phyloP scores from a whole-genome alignment of 1,140 invertebrate species.

The Amyelois transitella region DNA sequence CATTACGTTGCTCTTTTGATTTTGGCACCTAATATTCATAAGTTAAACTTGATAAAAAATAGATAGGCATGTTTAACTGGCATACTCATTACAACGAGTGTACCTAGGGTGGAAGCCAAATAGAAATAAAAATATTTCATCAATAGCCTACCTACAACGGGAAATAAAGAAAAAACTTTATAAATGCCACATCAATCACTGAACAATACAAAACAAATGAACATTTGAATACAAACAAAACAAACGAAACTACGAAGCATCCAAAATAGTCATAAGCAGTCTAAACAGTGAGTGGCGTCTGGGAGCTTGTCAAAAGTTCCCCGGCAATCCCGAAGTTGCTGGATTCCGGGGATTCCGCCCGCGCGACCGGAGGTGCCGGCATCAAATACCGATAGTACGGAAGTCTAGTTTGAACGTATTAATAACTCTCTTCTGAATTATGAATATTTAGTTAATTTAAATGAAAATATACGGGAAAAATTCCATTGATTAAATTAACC shows the following conservation, averaged over 20 bases:
- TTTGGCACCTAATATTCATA: too few species aligned
- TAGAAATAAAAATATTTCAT: too few species aligned
- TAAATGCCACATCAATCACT: background rate
- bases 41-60: too few species aligned
- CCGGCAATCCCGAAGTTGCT: constrained; percentile 1
- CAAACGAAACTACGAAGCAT: background rate
- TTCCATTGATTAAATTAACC: too few species aligned
- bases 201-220: background rate
- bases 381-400: background rate
- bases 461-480: too few species aligned
- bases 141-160: too few species aligned
- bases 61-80: too few species aligned
- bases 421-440: too few species aligned
- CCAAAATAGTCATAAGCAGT: constrained; percentile 12
- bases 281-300: constrained; percentile 15
- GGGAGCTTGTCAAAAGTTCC: constrained; percentile 26
- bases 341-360: background rate
- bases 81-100: too few species aligned
- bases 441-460: too few species aligned
- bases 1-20: too few species aligned
- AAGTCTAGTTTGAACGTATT: background rate
- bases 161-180: background rate
- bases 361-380: background rate
- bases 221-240: background rate
- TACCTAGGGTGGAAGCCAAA: too few species aligned